These are phyloP conservation scores for Engystomops pustulosus DNA, from an alignment of 2,113 vertebrate genomes.

Conservation along the genomic window DNA sequence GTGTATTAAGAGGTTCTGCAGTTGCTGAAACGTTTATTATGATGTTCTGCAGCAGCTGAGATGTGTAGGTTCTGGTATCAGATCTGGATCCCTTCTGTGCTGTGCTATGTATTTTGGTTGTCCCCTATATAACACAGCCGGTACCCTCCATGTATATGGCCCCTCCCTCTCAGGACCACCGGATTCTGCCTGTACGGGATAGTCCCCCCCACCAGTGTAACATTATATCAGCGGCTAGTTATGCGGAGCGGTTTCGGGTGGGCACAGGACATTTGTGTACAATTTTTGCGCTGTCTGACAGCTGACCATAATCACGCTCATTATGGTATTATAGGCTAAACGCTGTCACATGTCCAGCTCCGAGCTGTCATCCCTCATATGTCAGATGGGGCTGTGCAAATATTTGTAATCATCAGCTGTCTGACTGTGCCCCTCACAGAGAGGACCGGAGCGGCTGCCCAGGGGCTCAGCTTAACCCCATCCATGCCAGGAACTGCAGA, in stretches of 20 bases:
- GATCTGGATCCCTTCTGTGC: no score
- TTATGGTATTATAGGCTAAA: conserved; percentile 49
- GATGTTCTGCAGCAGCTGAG: not conserved
- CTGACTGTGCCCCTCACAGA: conserved; percentile 14
- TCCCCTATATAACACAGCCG: no score
- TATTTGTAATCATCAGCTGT: conserved; percentile 46
- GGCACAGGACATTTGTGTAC: not conserved
- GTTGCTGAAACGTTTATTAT: not conserved
- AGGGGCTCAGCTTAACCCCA: conserved; percentile 15
- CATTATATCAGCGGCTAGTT: not conserved
- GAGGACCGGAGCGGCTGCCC: not conserved
- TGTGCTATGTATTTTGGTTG: no score
- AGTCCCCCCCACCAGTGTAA: not conserved
- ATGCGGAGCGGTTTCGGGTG: not conserved
- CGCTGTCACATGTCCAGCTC: conserved; percentile 27
- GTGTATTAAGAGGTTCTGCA: no score
- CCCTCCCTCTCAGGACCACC: no score
- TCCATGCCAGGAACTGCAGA: not conserved
- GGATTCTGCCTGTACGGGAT: not conserved
- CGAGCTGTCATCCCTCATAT: conserved; percentile 31
- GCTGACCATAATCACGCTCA: conserved; percentile 49
- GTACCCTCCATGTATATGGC: no score
- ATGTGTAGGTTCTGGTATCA: not conserved
- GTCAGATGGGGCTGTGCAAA: conserved; percentile 52
- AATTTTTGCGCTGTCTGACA: conserved; percentile 19